Base-by-base conservation (phyloP, 1,140 invertebrate genomes). In the Hypothenemus hampei region DNA sequence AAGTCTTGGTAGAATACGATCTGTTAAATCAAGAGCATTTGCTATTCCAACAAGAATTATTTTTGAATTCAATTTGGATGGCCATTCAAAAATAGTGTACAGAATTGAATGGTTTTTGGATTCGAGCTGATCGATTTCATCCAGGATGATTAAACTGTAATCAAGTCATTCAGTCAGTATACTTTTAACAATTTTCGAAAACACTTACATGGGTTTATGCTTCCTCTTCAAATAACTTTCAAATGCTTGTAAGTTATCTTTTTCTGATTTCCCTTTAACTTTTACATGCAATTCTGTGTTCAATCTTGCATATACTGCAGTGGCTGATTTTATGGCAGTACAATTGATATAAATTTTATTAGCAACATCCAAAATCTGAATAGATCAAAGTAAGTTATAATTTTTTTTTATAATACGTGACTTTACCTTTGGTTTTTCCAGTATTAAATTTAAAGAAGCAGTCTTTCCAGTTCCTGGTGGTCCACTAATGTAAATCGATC, bases 381-480 rank as follows among this genome's bases (percentile, higher is more conserved):
- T n/a, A n/a, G n/a, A 63, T 10, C 15, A 58, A 50, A 19, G 21
- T 50, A 35, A 21, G 35, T 23, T 0, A 1, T n/a, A 22, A 43
- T 43, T 22, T 43, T 4, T 0, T 23, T 23, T 43, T 5, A 8
- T 8, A 37, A 16, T 1, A 37, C 35, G 7, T 3, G 31, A 60
- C 60, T 59, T n/a, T 58, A 68, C 58, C 39, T 62, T 40, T 21
- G 58, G 37, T 24, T 79, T 70, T 6, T 81, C 70, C 40, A 94
- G 72, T 15, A 93, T 80, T 39, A 86, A 77, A 3, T 82, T 83
- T 13, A 97, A 72, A 58, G 85, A 85, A 1, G 92, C 92, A 0
- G 94, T 97, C 79, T 97, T 97, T 1, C 96, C 96, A 13, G 95
- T 98, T 10, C 96, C 96, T 2, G 93, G 95, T 21, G 92, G 89